Evolutionary conservation across 2,113 vertebrate species (phyloP), one percentile per base, ranked within the genome.

Genomic region (Toxotes jaculatrix): DNA sequence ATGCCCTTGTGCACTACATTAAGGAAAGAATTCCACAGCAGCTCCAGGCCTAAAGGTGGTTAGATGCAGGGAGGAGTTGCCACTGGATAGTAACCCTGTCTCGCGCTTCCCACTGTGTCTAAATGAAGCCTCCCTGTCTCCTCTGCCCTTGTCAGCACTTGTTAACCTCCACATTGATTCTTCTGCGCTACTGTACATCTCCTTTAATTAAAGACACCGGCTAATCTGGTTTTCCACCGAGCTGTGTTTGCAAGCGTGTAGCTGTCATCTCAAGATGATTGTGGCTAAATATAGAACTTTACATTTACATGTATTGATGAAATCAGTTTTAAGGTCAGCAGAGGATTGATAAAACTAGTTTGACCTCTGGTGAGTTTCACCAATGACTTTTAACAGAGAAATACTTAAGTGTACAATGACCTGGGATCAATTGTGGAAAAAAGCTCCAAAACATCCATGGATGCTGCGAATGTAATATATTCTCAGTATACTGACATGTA

Each of bases 91-190:
- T 27, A 67, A 57, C 66, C 80, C 84, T 19, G 77, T 72, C 83
- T 86, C 53, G 1, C 74, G 82, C 66, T 64, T 76, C 76, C 79
- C 63, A 62, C 76, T 78, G 87, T 86, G 56, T 91, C 76, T 74
- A 89, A 87, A 88, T 83, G 69, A 88, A 86, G 82, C 78, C 73
- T 71, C 10, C 12, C 82, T 68, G 71, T 81, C 89, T 87, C 51
- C 73, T 80, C 79, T 88, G 88, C 85, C 88, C 91, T 89, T 85
- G 91, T 94, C 92, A 93, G 91, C 80, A 81, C 82, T 88, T 83
- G 91, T 90, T 91, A 91, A 89, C 90, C 91, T 85, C 47, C 21
- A 42, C 80, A 92, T 92, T 34, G 89, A 92, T 92, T 89, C 70
- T 61, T 9, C 80, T 82, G 51, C 82, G 63, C 79, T 79, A 89